Evolutionary conservation across 2,888 invertebrate species (phyloP), one percentile per base, ranked within the genome.

Genomic region (Lamellibrachia columna): DNA sequence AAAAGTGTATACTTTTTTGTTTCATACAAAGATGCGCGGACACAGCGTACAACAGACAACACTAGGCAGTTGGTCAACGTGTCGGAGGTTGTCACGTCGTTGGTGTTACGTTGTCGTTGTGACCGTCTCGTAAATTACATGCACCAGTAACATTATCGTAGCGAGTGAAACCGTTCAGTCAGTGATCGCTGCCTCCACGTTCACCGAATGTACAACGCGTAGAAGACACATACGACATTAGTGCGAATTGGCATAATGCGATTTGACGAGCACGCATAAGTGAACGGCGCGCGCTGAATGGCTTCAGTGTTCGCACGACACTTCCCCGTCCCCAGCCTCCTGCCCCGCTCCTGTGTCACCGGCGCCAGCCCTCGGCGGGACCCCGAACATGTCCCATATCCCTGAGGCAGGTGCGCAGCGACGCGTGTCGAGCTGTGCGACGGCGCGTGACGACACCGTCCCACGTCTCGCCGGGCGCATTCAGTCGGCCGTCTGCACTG

Each of bases 401-500:
- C 75, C 75, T n/a, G 75, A 75, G 75, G 75, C 75, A 15, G 4
- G 15, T 75, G 75, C 6, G 75, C 75, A 22, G 75, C 75, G 22
- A 22, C 75, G 75, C 75, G 75, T 75, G 75, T 22, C 75, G 75
- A 75, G 15, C 6, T 11, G 22, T 22, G 75, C 75, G 75, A 22
- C 75, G 22, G 22, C 75, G 75, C 22, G 22, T 75, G 75, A 75
- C 75, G 75, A n/a, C 75, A 75, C 75, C 75, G 6, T 75, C 22
- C 75, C 22, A 75, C 75, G 75, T 75, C 75, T 75, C 75, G 75
- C 75, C 75, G 75, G 3, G 75, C 75, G 75, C 75, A 75, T 75
- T 75, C 75, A 75, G 75, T n/a, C 75, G 75, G 75, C 22, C 75
- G 75, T 75, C 75, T 75, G 75, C 75, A 75, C 22, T 75, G 75